Conservation (phyloP, 2,888 invertebrate genomes). For the Myopa tessellatipennis region DNA sequence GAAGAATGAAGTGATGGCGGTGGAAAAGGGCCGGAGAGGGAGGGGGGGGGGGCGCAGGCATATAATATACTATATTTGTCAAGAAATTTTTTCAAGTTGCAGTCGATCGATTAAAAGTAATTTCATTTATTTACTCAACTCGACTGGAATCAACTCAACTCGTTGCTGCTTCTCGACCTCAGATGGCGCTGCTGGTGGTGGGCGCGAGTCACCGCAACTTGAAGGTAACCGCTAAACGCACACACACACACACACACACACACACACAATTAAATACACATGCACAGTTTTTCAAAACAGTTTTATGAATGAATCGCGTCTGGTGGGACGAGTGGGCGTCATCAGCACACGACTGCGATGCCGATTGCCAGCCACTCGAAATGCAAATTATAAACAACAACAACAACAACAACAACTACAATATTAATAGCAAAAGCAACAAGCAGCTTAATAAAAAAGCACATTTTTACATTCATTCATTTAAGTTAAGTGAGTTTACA, state of each 20-base stretch:
- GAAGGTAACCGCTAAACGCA: not conserved
- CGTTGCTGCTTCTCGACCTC: not conserved
- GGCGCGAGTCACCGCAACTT: not conserved
- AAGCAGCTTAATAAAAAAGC: not conserved
- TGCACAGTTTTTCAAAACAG: constrained; percentile 8
- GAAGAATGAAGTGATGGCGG: not conserved
- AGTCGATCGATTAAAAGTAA: constrained; percentile 9
- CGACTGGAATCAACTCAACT: not conserved
- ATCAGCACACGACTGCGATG: not conserved
- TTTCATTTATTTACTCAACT: constrained; percentile 1
- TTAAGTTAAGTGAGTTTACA: not conserved
- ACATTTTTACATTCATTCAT: constrained; percentile 10
- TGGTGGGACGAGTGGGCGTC: not conserved
- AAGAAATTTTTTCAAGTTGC: not conserved
- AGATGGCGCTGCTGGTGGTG: not conserved
- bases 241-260: constrained; percentile 1
- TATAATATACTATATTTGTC: no score
- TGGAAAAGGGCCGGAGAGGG: no score
- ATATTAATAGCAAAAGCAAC: not conserved
- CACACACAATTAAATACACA: not conserved
- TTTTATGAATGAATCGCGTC: constrained; percentile 26
- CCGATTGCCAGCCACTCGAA: not conserved
- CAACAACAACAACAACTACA: constrained; percentile 1
- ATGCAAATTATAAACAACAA: constrained; percentile 7
- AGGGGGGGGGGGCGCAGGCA: no score